Evolutionary conservation across 2,888 invertebrate species (phyloP), one percentile per base, ranked within the genome.

Genomic region (Mechanitis mazaeus): DNA sequence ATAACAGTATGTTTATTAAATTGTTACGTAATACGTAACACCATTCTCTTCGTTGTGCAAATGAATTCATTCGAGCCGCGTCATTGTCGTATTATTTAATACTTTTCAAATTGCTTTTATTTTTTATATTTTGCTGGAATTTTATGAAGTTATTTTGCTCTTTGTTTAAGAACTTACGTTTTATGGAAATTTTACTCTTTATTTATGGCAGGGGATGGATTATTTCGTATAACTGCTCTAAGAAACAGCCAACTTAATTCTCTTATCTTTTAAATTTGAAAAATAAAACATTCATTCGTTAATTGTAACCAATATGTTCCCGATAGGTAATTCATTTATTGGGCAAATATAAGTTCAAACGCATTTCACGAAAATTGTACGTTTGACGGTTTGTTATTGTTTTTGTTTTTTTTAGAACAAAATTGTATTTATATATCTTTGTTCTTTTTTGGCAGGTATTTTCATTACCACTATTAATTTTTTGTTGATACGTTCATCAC

Each of bases 51-150:
- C 55, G 63, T 63, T 63, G 55, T 56, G 68, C 64, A 64, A 68
- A 67, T 68, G 68, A 67, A 67, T 67, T 63, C 68, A 55, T 61
- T 63, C 61, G 56, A 63, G 57, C 45, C 58, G 33, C 45, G 46
- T 46, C 60, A 64, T 59, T 64, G 64, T 61, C 59, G 53, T 60
- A 66, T 66, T 66, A 66, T 66, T 66, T 64, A 66, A 64, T 64
- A 61, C 64, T 66, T 58, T 64, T 66, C 46, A 64, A 64, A 61
- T 66, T 58, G 61, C 61, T 47, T 55, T 56, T 54, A 54, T 59
- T 56, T 54, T 63, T 62, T 54, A 20, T 56, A 63, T 59, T 54
- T 33, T 63, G 59, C 54, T 54, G 31, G n/a, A 59, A 31, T 50
- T 50, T 31, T 50, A 31, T 50, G 50, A 50, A 31, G 50, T 50